Evolutionary conservation across 2,888 invertebrate genomes (phyloP).

Genomic region (Gymnocheta viridis): DNA sequence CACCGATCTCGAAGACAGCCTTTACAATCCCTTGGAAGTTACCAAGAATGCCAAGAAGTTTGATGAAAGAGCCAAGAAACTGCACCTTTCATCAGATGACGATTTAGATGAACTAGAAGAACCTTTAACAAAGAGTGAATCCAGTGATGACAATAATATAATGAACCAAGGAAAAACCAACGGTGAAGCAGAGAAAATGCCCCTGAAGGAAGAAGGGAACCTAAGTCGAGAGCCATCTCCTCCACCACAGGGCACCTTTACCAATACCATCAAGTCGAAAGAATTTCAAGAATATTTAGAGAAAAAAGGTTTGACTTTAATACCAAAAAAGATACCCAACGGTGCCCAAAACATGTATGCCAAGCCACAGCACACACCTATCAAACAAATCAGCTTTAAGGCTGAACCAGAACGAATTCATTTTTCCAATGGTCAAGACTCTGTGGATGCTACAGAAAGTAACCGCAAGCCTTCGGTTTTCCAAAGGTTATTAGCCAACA

Average conservation of each 20-base stretch:
- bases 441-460: conserved; percentile 73
- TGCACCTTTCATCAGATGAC: conserved; percentile 80
- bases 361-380: conserved; percentile 45
- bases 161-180: conserved; percentile 44
- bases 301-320: conserved; percentile 79
- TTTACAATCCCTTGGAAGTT: conserved; percentile 81
- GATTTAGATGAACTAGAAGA: conserved; percentile 81
- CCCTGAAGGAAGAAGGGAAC: conserved; percentile 26
- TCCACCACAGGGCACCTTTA: conserved; percentile 75
- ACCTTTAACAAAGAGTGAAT: conserved; percentile 79
- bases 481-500: conserved; percentile 79
- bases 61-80: conserved; percentile 80
- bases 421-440: conserved; percentile 66
- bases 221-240: conserved; percentile 56
- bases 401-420: conserved; percentile 70
- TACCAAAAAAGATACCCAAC: conserved; percentile 75
- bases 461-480: conserved; percentile 80
- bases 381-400: conserved; percentile 65
- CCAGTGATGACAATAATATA: conserved; percentile 78
- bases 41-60: conserved; percentile 81
- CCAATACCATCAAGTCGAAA: conserved; percentile 81
- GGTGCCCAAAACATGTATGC: conserved; percentile 70
- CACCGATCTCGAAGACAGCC: conserved; percentile 77
- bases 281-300: conserved; percentile 81
- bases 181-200: conserved; percentile 29